These are phyloP conservation scores for Stictonetta naevosa DNA, from an alignment of 2,113 vertebrate genomes.

Conservation along the genomic window DNA sequence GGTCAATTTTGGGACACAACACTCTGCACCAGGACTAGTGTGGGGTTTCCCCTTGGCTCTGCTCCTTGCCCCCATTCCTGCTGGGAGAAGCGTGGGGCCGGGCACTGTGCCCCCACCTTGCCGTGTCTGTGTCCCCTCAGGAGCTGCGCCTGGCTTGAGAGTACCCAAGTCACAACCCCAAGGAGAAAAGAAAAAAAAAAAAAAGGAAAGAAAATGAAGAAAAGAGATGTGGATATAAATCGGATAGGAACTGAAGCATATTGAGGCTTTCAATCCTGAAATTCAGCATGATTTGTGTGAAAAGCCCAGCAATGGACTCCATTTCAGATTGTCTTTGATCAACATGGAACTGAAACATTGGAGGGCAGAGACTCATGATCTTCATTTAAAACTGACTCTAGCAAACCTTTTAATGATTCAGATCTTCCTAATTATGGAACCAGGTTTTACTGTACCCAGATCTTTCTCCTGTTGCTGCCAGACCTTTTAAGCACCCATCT, in stretches of 20 bases:
- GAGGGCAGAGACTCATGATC: background rate
- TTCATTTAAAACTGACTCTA: background rate
- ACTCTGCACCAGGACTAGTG: too few relatives aligned
- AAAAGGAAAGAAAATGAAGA: too few relatives aligned
- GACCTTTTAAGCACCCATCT: background rate
- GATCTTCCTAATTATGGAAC: background rate
- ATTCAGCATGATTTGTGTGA: background rate
- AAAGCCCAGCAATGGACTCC: background rate
- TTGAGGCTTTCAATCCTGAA: background rate
- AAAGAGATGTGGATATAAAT: too few relatives aligned
- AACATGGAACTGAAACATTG: background rate
- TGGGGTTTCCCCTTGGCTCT: too few relatives aligned
- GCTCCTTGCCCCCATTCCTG: too few relatives aligned
- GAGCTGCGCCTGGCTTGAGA: background rate
- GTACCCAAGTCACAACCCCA: background rate
- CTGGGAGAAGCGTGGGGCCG: too few relatives aligned
- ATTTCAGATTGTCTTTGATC: background rate
- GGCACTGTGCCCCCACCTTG: background rate
- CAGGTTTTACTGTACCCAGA: fast-evolving
- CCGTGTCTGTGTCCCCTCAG: background rate
- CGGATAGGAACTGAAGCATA: background rate
- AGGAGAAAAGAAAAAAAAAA: background rate
- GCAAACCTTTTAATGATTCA: background rate
- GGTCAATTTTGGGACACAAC: too few relatives aligned
- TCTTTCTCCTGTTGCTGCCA: background rate